phyloP scores from a whole-genome alignment of 1,140 invertebrate species.

The Holcopasites calliopsidis region DNA sequence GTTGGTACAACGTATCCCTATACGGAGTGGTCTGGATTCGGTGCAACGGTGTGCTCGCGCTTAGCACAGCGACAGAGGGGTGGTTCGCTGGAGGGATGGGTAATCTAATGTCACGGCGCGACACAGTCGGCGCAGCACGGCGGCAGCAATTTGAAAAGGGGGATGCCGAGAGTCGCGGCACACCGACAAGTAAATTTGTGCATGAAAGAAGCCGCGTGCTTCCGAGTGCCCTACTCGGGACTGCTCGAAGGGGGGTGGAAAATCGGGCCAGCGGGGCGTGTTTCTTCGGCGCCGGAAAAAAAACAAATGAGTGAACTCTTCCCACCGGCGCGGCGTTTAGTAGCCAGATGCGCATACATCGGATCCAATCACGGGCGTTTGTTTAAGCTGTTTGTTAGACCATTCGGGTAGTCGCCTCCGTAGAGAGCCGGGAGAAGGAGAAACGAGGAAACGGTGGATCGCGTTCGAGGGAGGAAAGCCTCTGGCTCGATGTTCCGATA shows the following conservation, averaged over 20 bases:
- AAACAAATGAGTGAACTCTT: neutral
- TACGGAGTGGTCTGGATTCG: neutral
- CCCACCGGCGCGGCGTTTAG: slow-evolving; percentile 46
- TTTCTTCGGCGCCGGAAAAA: slow-evolving; percentile 26
- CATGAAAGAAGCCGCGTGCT: slow-evolving; percentile 43
- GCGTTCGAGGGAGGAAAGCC: neutral
- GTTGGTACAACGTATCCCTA: neutral
- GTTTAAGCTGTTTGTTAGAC: slow-evolving; percentile 64
- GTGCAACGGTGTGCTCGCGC: neutral
- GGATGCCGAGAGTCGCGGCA: slow-evolving; percentile 43
- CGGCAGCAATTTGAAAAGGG: slow-evolving; percentile 31
- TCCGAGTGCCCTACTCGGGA: slow-evolving; percentile 49
- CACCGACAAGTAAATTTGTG: slow-evolving; percentile 54
- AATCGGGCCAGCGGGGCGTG: slow-evolving; percentile 10
- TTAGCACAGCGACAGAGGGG: neutral
- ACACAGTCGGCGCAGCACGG: slow-evolving; percentile 47
- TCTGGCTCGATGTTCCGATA: slow-evolving; percentile 2
- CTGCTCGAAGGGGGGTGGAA: slow-evolving; percentile 14
- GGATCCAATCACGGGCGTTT: slow-evolving; percentile 66
- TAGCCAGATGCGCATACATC: slow-evolving; percentile 70
- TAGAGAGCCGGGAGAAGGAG: too few species aligned
- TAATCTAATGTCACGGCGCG: slow-evolving; percentile 57
- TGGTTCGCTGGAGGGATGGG: slow-evolving; percentile 10
- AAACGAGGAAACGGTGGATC: neutral
- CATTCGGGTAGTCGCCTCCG: slow-evolving; percentile 21